phyloP scores from a whole-genome alignment of 2,888 invertebrate species.

The Melipona bicolor region DNA sequence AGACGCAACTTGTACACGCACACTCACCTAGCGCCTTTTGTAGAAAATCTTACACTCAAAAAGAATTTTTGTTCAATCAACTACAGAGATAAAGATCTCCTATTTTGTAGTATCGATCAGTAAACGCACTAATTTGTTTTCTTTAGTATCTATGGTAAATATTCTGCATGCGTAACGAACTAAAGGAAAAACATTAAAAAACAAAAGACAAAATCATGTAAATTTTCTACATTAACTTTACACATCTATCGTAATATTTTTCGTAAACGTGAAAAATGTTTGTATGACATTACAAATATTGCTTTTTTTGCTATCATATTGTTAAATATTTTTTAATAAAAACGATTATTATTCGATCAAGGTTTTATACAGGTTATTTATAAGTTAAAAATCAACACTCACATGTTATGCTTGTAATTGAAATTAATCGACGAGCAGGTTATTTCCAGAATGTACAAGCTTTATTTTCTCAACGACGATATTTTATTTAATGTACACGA shows the following conservation, averaged over 20 bases:
- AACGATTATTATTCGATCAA: slow-evolving; percentile 62
- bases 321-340: slow-evolving; percentile 82
- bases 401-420: slow-evolving; percentile 53
- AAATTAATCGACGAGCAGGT: slow-evolving; percentile 36
- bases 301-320: slow-evolving; percentile 74
- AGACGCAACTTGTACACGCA: slow-evolving; percentile 56
- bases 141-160: slow-evolving; percentile 60
- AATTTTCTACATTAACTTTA: slow-evolving; percentile 35
- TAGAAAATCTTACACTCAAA: slow-evolving; percentile 46
- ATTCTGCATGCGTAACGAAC: slow-evolving; percentile 22
- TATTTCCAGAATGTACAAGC: slow-evolving; percentile 34
- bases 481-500: slow-evolving; percentile 42
- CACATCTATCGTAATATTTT: slow-evolving; percentile 7
- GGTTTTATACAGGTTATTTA: slow-evolving; percentile 45
- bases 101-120: slow-evolving; percentile 24
- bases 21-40: slow-evolving; percentile 55
- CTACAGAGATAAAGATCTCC: slow-evolving; percentile 28
- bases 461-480: slow-evolving; percentile 48
- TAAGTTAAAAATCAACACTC: slow-evolving; percentile 47
- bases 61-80: slow-evolving; percentile 39
- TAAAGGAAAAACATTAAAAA: slow-evolving; percentile 36
- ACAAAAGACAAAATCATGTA: slow-evolving; percentile 50
- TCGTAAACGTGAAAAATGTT: slow-evolving; percentile 18
- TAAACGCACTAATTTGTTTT: slow-evolving; percentile 50
- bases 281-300: slow-evolving; percentile 26